Conservation (phyloP, 2,888 invertebrate species). For the Hecatera dysodea region DNA sequence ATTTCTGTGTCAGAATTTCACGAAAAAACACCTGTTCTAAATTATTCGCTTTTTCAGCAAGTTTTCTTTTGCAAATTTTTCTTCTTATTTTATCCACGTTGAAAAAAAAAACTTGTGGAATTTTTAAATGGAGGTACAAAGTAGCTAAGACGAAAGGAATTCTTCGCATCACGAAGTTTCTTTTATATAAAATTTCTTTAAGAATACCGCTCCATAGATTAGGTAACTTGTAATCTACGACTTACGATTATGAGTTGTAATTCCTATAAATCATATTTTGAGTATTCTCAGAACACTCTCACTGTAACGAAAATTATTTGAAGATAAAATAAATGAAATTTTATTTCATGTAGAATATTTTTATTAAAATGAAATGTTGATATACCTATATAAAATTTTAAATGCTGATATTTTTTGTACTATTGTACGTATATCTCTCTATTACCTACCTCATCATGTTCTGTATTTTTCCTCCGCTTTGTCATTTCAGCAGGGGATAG, state of each 20-base stretch:
- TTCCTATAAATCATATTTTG: slow-evolving; percentile 2
- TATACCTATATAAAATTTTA: no score
- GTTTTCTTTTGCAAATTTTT: slow-evolving; percentile 31
- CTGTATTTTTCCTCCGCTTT: no score
- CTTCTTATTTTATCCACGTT: slow-evolving; percentile 43
- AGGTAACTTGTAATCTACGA: slow-evolving; percentile 37
- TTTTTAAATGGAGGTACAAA: slow-evolving; percentile 51
- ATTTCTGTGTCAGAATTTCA: slow-evolving; percentile 12
- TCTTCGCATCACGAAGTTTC: slow-evolving; percentile 36
- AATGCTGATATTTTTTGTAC: no score
- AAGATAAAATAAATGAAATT: slow-evolving; percentile 3
- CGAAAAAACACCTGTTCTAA: slow-evolving; percentile 33
- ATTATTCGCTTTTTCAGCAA: slow-evolving; percentile 16
- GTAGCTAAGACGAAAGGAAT: slow-evolving; percentile 33
- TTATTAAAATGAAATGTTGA: no score
- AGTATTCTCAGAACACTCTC: neutral
- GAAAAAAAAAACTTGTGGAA: slow-evolving; percentile 59
- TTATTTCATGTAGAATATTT: no score
- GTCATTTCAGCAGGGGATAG: no score
- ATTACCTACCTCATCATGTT: no score
- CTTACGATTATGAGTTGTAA: slow-evolving; percentile 23
- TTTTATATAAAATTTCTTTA: slow-evolving; percentile 32
- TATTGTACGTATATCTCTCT: no score
- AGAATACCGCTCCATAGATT: slow-evolving; percentile 27
- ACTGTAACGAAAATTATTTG: neutral